Base-by-base conservation (phyloP, 1,140 invertebrate species). In the Arctopsyche grandis region DNA sequence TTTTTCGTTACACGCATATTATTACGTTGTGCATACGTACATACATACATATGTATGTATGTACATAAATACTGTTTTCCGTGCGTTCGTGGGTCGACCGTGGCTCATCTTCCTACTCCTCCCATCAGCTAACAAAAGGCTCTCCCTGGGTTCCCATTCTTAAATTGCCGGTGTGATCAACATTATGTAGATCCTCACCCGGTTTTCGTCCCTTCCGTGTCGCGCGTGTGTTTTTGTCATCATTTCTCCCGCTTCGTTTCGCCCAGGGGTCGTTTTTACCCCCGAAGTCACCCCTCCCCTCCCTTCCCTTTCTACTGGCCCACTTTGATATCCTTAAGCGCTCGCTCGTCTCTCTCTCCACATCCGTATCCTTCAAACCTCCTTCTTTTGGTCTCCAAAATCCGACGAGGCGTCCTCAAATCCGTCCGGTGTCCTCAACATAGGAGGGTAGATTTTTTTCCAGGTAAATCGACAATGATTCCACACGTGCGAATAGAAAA, bases 121-220 rank as follows among this genome's bases (percentile, higher is more conserved):
- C 21, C n/a, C 52, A 3, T 21, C 10, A 58, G 1, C 14, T 21
- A 19, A 66, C 63, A 66, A 66, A 66, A 19, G 22, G 58, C 58
- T n/a, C 21, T 63, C 24, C 63, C 63, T 21, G 5, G 52, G 16
- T 66, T 12, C 69, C 69, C 44, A 75, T 71, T 29, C 43, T 76
- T 71, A 81, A 78, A 81, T 78, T 75, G 60, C 71, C n/a, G 44
- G 80, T 75, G 52, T 78, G 76, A 81, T 81, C 76, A 81, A 73
- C 80, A 81, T 81, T 77, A 81, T 78, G 63, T 75, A 69, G 80
- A 81, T 71, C 46, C 66, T 52, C 29, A 14, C 43, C 43, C 29
- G 63, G 56, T 38, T 73, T 73, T 48, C 21, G 60, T 71, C 16
- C 70, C 58, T 69, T 69, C 76, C 60, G 14, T 24, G 26, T 43